Percentiles rank a stretch among this genome's conserved stretches.
phyloP scores from a whole-genome alignment of 2,113 vertebrate species.

The Holacanthus passer region DNA sequence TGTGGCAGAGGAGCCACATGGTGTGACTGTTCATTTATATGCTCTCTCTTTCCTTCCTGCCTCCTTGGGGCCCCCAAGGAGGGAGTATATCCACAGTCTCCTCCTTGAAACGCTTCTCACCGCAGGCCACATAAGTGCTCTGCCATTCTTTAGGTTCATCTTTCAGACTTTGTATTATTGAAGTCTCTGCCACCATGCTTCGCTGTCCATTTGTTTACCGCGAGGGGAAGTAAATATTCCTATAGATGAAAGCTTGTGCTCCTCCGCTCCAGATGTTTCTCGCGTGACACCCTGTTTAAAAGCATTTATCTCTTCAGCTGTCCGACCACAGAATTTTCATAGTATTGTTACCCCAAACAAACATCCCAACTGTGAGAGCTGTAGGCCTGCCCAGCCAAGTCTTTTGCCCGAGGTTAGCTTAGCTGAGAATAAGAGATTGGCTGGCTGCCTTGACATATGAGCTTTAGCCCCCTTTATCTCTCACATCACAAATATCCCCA shows the following conservation, averaged over 20 bases:
- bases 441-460: constrained; percentile 69
- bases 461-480: constrained; percentile 62
- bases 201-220: constrained; percentile 53
- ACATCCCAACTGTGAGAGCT: constrained; percentile 71
- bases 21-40: constrained; percentile 15
- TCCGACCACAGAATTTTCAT: constrained; percentile 61
- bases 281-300: constrained; percentile 21
- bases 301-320: constrained; percentile 55
- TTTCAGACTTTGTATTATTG: constrained; percentile 39
- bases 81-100: constrained; percentile 4
- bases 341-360: constrained; percentile 76
- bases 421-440: constrained; percentile 54
- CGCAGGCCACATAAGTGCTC: constrained; percentile 42
- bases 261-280: constrained; percentile 69
- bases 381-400: constrained; percentile 73
- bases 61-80: constrained; percentile 25
- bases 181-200: constrained; percentile 33
- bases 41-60: background rate
- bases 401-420: constrained; percentile 63
- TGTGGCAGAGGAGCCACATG: constrained; percentile 2
- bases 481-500: constrained; percentile 65
- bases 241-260: constrained; percentile 57
- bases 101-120: constrained; percentile 34
- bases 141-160: constrained; percentile 44
- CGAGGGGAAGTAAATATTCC: constrained; percentile 21